Percentiles rank a stretch among this genome's conserved stretches.
Conservation (phyloP, 2,797 vertebrate species). For the Menidia menidia region DNA sequence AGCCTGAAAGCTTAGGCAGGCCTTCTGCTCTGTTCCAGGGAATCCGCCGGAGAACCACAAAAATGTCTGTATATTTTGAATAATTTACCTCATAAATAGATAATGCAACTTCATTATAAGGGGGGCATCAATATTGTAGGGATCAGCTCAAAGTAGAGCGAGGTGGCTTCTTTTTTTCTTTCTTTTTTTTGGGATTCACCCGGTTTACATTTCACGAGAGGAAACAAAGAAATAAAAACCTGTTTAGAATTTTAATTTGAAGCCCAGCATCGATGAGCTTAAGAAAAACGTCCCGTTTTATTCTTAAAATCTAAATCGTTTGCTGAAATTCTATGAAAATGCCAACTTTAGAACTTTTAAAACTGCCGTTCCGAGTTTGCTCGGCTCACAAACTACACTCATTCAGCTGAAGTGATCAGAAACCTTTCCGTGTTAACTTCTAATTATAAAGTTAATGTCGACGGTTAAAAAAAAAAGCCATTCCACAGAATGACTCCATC, state of each 20-base stretch:
- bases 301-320: no score
- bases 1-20: slow-evolving; percentile 44
- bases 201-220: slow-evolving; percentile 28
- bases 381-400: neutral
- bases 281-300: no score
- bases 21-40: slow-evolving; percentile 12
- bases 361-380: neutral
- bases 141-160: slow-evolving; percentile 55
- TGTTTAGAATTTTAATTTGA: neutral
- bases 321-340: neutral
- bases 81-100: slow-evolving; percentile 83
- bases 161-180: slow-evolving; percentile 27
- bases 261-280: neutral
- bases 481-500: neutral
- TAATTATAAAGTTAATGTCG: neutral
- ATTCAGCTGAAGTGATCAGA: neutral
- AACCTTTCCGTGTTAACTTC: neutral
- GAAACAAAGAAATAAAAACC: neutral
- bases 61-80: slow-evolving; percentile 76
- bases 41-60: slow-evolving; percentile 50
- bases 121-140: slow-evolving; percentile 74
- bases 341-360: no score
- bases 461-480: neutral
- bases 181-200: slow-evolving; percentile 42
- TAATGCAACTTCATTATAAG: slow-evolving; percentile 75